phyloP scores from a whole-genome alignment of 2,888 invertebrate species.

The Dryocosmus kuriphilus region DNA sequence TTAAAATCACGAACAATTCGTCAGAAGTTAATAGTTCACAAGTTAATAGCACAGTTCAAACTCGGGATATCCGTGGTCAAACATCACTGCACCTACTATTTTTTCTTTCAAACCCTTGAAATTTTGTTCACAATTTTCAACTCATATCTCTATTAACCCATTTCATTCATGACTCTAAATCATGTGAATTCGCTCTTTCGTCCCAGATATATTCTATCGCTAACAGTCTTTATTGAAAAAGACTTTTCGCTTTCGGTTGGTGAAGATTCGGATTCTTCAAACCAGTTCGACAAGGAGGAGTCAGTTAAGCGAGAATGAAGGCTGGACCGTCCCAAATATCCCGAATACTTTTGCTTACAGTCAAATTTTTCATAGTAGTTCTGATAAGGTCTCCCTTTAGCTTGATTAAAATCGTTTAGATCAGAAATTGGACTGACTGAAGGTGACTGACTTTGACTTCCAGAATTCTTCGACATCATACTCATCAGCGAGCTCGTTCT shows the following conservation, averaged over 20 bases:
- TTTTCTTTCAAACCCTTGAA: too few relatives aligned
- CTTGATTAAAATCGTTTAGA: not conserved
- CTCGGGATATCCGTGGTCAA: too few relatives aligned
- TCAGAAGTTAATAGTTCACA: not conserved
- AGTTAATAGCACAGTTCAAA: too few relatives aligned
- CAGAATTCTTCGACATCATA: not conserved
- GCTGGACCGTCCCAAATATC: conserved; percentile 63
- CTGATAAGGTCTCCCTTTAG: not conserved
- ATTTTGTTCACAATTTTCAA: too few relatives aligned
- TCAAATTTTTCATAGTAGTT: not conserved
- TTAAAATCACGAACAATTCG: not conserved
- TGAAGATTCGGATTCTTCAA: not conserved
- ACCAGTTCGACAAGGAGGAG: not conserved
- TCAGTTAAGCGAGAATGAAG: not conserved
- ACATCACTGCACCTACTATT: too few relatives aligned
- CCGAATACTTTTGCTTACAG: conserved; percentile 56
- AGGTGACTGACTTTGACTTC: not conserved
- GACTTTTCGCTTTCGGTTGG: not conserved
- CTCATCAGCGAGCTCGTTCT: conserved; percentile 64
- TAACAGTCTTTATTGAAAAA: not conserved
- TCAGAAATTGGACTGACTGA: conserved; percentile 55
- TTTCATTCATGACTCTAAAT: not conserved
- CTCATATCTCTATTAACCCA: too few relatives aligned
- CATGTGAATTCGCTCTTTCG: not conserved
- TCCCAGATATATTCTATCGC: not conserved